Conservation (phyloP, 2,888 invertebrate genomes). For the Tetranychus truncatus region DNA sequence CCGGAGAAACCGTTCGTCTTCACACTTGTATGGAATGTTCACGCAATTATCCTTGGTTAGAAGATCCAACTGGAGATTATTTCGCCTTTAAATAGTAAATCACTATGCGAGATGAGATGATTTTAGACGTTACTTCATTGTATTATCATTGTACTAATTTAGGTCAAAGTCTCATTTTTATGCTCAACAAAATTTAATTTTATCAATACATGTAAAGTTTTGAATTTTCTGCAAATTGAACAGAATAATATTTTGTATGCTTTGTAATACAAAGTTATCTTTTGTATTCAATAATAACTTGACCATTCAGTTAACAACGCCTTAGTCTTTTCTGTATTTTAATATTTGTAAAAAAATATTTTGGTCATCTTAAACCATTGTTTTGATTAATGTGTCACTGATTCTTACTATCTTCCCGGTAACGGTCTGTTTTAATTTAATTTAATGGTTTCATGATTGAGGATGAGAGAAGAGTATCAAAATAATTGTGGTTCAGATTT, state of each 20-base stretch:
- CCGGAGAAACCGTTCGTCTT: slow-evolving; percentile 71
- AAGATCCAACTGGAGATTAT: slow-evolving; percentile 71
- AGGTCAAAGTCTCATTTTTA: no score
- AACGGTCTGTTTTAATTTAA: neutral
- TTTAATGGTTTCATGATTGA: neutral
- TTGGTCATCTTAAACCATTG: neutral
- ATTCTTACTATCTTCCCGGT: neutral
- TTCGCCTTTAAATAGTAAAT: slow-evolving; percentile 25
- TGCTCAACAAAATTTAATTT: no score
- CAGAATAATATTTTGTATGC: no score
- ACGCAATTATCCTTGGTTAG: slow-evolving; percentile 81
- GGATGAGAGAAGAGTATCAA: neutral
- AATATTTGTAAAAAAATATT: neutral
- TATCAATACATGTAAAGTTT: no score
- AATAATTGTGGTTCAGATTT: neutral
- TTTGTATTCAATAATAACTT: no score
- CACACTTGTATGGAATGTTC: slow-evolving; percentile 93
- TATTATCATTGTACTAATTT: no score
- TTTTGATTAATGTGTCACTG: neutral
- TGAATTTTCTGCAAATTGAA: no score
- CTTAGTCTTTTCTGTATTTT: neutral
- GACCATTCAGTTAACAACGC: neutral
- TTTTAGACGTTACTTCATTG: neutral
- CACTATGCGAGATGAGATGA: neutral
- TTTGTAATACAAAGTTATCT: no score